Evolutionary conservation across 2,113 vertebrate genomes (phyloP), one percentile per base, ranked within the genome.

Genomic region (Stigmatopora argus): DNA sequence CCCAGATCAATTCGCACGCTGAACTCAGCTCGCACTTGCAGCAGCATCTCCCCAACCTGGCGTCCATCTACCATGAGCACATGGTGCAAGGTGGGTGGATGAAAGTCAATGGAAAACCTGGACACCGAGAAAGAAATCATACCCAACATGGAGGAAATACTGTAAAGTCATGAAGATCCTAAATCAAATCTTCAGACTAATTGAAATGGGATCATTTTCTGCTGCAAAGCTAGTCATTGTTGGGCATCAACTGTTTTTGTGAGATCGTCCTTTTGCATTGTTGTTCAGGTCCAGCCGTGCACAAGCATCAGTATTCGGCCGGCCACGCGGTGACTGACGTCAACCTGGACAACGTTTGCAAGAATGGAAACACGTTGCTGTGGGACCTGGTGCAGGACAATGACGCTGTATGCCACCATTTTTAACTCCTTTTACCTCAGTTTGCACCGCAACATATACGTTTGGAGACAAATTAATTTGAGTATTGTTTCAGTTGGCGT

Each of bases 311-410:
- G 52, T 97, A 94, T 73, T 95, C 92, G 56, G 91, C 92, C 84
- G 90, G 93, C 86, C 95, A 94, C 49, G 94, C 96, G 0, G 93
- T 98, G 77, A 96, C 94, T 0, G 97, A 99, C 89, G 95, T 99
- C 89, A 99, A 99, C 91, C 90, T 99, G 88, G 97, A 99, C 91
- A 98, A 98, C 58, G 97, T 99, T 51, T 99, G 97, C 79, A 98
- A 98, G 89, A 98, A 98, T 84, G 96, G 97, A 71, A 99, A 95
- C 86, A 99, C 97, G 3, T 90, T 99, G 67, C 92, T 99, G 77
- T 99, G 97, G 97, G 97, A 99, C 85, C 92, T 99, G 90, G 97
- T 99, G 66, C 97, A 99, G 87, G 97, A 98, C 84, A 95, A 99
- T 86, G 94, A 98, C 85, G 97, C 97, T 66, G 97, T 99, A 92